These are phyloP conservation scores for Trichogramma evanescens DNA, from an alignment of 2,888 invertebrate species.

Conservation along the genomic window DNA sequence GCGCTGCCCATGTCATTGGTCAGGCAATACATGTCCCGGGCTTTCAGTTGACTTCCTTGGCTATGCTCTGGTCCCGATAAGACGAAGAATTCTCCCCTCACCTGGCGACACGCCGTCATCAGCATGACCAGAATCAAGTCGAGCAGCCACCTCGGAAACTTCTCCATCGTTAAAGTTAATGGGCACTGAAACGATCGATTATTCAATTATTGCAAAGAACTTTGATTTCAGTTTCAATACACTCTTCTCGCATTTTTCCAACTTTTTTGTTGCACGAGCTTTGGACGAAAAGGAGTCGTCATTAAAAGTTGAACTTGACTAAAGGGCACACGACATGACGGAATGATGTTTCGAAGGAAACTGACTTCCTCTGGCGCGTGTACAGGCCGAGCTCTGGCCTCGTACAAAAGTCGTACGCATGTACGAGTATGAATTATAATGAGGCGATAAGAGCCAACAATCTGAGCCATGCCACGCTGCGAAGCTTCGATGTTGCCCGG, in stretches of 20 bases:
- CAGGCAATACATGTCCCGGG: slow-evolving; percentile 18
- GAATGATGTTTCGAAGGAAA: slow-evolving; percentile 9
- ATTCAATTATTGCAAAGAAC: not conserved
- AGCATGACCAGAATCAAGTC: not conserved
- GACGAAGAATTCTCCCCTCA: slow-evolving; percentile 8
- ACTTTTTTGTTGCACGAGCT: too few species aligned
- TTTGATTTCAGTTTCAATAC: not conserved
- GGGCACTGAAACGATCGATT: too few species aligned
- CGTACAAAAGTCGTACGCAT: too few species aligned
- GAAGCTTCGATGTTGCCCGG: too few species aligned
- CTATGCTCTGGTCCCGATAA: not conserved
- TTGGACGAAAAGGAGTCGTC: not conserved
- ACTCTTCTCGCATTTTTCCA: not conserved
- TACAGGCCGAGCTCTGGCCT: too few species aligned
- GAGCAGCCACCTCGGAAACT: not conserved
- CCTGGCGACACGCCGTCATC: not conserved
- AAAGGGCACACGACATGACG: not conserved
- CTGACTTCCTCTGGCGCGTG: slow-evolving; percentile 8
- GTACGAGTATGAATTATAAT: too few species aligned
- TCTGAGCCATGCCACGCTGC: too few species aligned
- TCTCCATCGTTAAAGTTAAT: not conserved
- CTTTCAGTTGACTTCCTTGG: not conserved
- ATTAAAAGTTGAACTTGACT: not conserved
- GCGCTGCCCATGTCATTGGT: slow-evolving; percentile 25
- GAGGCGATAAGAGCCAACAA: too few species aligned